Percentiles rank a stretch among this genome's conserved stretches.
phyloP scores from a whole-genome alignment of 2,888 invertebrate genomes.

The Tinea semifulvella region DNA sequence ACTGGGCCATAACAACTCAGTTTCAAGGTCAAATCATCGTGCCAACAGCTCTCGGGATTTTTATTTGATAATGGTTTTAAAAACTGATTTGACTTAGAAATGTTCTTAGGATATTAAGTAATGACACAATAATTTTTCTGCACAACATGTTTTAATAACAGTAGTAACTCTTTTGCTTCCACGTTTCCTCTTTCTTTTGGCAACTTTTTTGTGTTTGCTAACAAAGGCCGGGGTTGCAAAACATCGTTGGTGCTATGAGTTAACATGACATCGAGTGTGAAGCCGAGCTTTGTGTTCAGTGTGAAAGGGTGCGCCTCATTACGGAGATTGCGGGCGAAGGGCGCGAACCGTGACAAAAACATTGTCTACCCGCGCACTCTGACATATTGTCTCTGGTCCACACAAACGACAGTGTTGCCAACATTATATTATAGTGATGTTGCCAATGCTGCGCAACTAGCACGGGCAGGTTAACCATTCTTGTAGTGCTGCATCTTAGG shows the following conservation, averaged over 20 bases:
- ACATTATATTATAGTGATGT: too few relatives aligned
- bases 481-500: too few relatives aligned
- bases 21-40: too few relatives aligned
- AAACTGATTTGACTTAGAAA: too few relatives aligned
- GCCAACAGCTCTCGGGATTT: too few relatives aligned
- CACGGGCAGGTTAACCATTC: too few relatives aligned
- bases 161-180: too few relatives aligned
- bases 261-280: constrained; percentile 57
- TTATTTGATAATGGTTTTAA: too few relatives aligned
- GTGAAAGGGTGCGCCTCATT: constrained; percentile 66
- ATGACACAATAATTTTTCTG: too few relatives aligned
- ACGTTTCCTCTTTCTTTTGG: constrained; percentile 5
- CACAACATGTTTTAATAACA: background rate
- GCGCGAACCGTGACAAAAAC: constrained; percentile 42
- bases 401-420: constrained; percentile 9
- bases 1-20: too few relatives aligned
- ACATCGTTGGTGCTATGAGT: constrained; percentile 33
- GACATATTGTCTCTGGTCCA: constrained; percentile 7
- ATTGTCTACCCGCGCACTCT: constrained; percentile 32
- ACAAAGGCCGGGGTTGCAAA: constrained; percentile 17
- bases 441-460: too few relatives aligned
- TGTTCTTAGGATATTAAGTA: too few relatives aligned
- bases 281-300: constrained; percentile 58
- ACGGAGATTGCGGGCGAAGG: constrained; percentile 59
- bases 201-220: background rate